phyloP scores from a whole-genome alignment of 2,113 vertebrate species.

The Ictalurus punctatus region DNA sequence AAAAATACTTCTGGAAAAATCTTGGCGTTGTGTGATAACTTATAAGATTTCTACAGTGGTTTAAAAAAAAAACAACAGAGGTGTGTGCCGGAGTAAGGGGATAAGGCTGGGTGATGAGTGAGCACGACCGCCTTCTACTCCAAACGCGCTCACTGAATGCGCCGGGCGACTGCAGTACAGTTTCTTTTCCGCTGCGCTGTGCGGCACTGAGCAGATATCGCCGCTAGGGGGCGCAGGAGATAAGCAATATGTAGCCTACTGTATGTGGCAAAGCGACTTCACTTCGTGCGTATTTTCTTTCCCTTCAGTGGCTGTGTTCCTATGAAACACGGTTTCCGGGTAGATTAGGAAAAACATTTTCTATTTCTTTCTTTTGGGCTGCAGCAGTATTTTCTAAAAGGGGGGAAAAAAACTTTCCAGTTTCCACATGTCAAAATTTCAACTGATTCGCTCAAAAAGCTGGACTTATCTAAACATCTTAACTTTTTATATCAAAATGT shows the following conservation, averaged over 20 bases:
- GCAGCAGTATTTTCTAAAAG: neutral
- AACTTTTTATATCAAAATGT: neutral
- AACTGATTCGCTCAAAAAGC: neutral
- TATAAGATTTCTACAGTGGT: neutral
- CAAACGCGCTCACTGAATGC: constrained; percentile 51
- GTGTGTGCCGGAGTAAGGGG: neutral
- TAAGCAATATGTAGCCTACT: too few species aligned
- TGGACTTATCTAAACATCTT: neutral
- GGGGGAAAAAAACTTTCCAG: too few species aligned
- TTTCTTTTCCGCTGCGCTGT: constrained; percentile 42
- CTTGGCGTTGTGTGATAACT: neutral
- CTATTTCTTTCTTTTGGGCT: neutral
- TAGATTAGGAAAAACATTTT: too few species aligned
- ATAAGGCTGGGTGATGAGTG: constrained; percentile 42
- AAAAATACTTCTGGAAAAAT: constrained; percentile 5
- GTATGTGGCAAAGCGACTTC: neutral
- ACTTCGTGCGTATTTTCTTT: neutral
- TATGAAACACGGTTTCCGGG: neutral
- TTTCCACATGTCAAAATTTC: neutral
- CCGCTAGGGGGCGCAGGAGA: constrained; percentile 46
- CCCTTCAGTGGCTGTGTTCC: neutral
- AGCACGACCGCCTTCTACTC: constrained; percentile 31
- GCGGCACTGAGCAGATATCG: neutral
- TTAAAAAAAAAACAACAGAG: neutral
- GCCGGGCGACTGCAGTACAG: constrained; percentile 37